Conservation (phyloP, 2,888 invertebrate species). For the Ptycholaimellus sp. region DNA sequence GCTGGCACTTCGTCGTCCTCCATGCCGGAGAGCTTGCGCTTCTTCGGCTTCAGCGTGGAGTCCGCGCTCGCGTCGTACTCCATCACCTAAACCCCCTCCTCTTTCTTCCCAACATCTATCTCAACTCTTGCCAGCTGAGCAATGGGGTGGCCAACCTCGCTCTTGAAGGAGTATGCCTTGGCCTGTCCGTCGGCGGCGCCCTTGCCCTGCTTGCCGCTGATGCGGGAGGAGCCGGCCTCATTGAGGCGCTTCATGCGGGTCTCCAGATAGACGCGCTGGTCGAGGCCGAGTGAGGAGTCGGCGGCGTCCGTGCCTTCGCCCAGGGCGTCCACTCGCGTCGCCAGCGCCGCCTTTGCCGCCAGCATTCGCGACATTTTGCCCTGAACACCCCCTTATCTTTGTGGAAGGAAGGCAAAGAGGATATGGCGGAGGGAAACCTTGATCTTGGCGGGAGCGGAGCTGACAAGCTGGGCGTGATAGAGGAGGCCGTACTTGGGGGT, state of each 20-base stretch:
- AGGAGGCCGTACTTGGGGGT: slow-evolving; percentile 97
- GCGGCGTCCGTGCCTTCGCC: slow-evolving; percentile 57
- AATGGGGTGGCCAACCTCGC: no score
- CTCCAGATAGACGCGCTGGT: slow-evolving; percentile 68
- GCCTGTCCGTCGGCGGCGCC: no score
- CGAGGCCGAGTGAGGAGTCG: slow-evolving; percentile 44
- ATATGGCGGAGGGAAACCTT: no score
- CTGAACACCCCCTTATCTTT: no score
- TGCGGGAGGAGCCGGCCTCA: no score
- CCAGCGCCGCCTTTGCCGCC: slow-evolving; percentile 79
- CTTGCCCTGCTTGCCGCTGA: no score
- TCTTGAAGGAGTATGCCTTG: no score
- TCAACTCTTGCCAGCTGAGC: no score
- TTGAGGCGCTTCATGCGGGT: slow-evolving; percentile 41
- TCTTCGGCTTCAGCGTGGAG: slow-evolving; percentile 9
- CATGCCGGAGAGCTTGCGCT: slow-evolving; percentile 9
- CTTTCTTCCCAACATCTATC: no score
- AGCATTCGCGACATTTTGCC: slow-evolving; percentile 67
- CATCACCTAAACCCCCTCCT: no score
- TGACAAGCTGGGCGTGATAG: slow-evolving; percentile 77
- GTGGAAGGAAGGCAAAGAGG: no score
- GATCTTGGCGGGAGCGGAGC: slow-evolving; percentile 60
- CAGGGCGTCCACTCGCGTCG: slow-evolving; percentile 76
- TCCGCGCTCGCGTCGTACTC: slow-evolving; percentile 17
- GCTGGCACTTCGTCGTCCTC: slow-evolving; percentile 10